Base-by-base conservation (phyloP, 2,113 vertebrate genomes). In the Protobothrops flavoviridis region DNA sequence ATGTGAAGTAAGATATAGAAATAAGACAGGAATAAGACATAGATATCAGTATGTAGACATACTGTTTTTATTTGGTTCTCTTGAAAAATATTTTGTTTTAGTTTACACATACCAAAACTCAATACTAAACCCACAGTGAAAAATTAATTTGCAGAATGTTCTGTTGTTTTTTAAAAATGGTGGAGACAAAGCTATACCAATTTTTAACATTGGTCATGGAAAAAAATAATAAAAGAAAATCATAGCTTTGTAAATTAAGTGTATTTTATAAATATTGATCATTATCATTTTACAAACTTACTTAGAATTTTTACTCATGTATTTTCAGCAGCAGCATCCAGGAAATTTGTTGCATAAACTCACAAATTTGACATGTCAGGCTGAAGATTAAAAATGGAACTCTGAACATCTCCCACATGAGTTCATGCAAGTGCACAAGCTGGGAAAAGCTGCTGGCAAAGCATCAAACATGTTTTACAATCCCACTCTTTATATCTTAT, bases 71-170 rank as follows among this genome's bases (percentile, higher is more conserved):
- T 81, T 81, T 20, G 15, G 33, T 17, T 20, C 69, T 39, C n/a
- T 20, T 81, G 33, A 81, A 39, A 81, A 81, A 39, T 81, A 20
- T 9, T 39, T 81, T 3, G 1, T 8, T 81, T 81, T 81, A 39
- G 69, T 20, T 39, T 39, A 20, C 3, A 20, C 7, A 6, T 81
- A 81, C 39, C 69, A 39, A 81, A 81, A 39, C 17, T 20, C 33
- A 7, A 81, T 20, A 81, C 69, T 81, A 81, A 81, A 39, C 39
- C n/a, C n/a, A 20, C 15, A 93, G 93, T 81, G 23, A 94, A 5
- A 11, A 95, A 90, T 5, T 59, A 29, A 74, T 96, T 94, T 90
- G 94, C 69, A 94, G 95, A 92, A 55, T 59, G 24, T 29, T 0
- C 59, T 91, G 21, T 0, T n/a, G 39, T 91, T 86, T 92, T 69